These are phyloP conservation scores for Chloropsis cyanopogon DNA, from an alignment of 2,113 vertebrate genomes.

Conservation along the genomic window DNA sequence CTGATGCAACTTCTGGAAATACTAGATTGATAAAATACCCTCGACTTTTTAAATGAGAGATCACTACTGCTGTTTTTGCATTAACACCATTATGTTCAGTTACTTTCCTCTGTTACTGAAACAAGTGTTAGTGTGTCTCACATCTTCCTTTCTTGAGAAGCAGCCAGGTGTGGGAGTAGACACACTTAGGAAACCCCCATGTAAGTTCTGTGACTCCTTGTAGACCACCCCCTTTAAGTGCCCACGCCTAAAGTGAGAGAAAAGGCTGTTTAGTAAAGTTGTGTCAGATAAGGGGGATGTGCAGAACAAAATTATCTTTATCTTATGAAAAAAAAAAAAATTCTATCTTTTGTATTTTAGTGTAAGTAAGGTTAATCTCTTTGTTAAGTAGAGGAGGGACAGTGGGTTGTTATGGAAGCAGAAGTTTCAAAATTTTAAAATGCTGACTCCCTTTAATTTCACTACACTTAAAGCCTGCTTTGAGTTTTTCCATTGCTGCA, in stretches of 20 bases:
- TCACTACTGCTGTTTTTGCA: neutral
- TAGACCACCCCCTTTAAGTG: neutral
- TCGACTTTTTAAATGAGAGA: neutral
- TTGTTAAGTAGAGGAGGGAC: neutral
- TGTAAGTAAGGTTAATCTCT: neutral
- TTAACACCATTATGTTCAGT: neutral
- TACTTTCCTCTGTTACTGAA: conserved; percentile 51
- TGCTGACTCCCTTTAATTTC: neutral
- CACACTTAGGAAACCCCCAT: neutral
- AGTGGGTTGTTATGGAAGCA: neutral
- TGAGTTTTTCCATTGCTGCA: neutral
- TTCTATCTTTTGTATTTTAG: neutral
- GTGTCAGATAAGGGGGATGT: neutral
- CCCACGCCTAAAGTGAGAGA: neutral
- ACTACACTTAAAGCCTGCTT: neutral
- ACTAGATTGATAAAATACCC: neutral
- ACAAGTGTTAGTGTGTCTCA: conserved; percentile 4
- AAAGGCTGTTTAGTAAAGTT: neutral
- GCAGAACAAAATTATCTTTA: neutral
- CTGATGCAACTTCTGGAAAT: neutral
- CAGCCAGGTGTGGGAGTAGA: neutral
- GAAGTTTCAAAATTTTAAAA: neutral
- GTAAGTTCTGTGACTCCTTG: neutral
- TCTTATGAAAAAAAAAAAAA: neutral
- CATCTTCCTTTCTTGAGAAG: conserved; percentile 44